Conservation (phyloP, 2,113 vertebrate genomes). For the Eonycteris spelaea region DNA sequence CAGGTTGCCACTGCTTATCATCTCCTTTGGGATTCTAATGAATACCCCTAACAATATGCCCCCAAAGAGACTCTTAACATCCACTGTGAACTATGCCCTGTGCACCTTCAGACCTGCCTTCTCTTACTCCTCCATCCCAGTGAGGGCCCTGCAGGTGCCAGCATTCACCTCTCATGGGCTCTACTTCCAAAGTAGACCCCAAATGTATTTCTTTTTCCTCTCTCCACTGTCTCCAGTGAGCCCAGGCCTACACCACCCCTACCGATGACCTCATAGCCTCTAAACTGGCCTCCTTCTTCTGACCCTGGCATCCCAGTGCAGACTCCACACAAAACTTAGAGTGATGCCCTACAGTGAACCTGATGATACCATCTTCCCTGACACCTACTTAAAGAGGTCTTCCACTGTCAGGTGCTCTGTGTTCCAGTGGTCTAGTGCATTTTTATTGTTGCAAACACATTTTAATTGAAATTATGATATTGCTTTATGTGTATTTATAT, state of each 20-base stretch:
- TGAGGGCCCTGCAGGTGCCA: neutral
- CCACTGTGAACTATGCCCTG: neutral
- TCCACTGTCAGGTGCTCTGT: too few species aligned
- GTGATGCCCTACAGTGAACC: neutral
- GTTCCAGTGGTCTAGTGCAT: accelerated
- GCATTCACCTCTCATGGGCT: neutral
- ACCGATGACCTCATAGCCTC: neutral
- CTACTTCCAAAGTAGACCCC: neutral
- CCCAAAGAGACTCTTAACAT: neutral
- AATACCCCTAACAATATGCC: neutral
- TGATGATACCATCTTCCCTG: neutral
- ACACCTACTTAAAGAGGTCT: neutral
- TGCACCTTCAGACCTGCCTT: neutral
- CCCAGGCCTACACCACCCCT: neutral
- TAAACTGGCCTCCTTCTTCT: neutral
- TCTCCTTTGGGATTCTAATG: neutral
- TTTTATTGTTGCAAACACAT: neutral
- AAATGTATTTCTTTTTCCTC: too few species aligned
- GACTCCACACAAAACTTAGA: neutral
- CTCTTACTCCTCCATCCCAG: too few species aligned
- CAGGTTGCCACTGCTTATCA: accelerated
- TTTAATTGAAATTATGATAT: neutral
- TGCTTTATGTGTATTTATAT: neutral
- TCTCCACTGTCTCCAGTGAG: neutral
- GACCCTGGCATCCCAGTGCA: neutral